Percentiles rank a stretch among this genome's conserved stretches.
These are phyloP conservation scores for Thalassoma bifasciatum DNA, from an alignment of 2,113 vertebrate genomes.

Conservation along the genomic window DNA sequence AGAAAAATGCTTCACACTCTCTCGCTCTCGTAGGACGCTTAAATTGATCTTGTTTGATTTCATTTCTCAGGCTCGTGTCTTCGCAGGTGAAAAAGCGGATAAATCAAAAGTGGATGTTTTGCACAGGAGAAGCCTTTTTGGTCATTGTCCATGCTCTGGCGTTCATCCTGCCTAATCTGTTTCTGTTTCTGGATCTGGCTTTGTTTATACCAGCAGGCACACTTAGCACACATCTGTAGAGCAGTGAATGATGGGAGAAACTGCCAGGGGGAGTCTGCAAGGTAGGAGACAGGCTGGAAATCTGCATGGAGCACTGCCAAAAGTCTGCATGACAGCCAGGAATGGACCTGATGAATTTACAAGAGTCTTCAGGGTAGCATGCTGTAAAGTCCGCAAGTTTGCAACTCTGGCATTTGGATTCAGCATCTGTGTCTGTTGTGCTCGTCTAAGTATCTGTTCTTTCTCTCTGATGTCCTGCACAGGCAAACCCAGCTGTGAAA, in stretches of 20 bases:
- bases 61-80: slow-evolving; percentile 5
- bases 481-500: slow-evolving; percentile 12
- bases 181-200: slow-evolving; percentile 60
- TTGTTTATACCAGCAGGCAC: slow-evolving; percentile 65
- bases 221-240: slow-evolving; percentile 66
- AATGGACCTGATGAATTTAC: slow-evolving; percentile 41
- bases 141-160: slow-evolving; percentile 4
- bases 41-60: slow-evolving; percentile 17
- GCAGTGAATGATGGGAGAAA: slow-evolving; percentile 66
- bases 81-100: background rate
- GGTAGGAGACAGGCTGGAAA: slow-evolving; percentile 67
- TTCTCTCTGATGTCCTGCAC: slow-evolving; percentile 28
- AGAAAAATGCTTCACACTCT: background rate
- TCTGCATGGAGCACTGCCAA: slow-evolving; percentile 63
- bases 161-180: slow-evolving; percentile 24
- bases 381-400: slow-evolving; percentile 45
- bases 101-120: background rate
- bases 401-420: slow-evolving; percentile 47
- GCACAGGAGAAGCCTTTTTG: background rate
- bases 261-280: slow-evolving; percentile 56
- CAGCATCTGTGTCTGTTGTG: slow-evolving; percentile 47
- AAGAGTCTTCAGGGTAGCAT: slow-evolving; percentile 56
- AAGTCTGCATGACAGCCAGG: slow-evolving; percentile 61
- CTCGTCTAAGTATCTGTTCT: slow-evolving; percentile 30
- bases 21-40: slow-evolving; percentile 5